Conservation (phyloP, 2,888 invertebrate species). For the Apamea sordens region DNA sequence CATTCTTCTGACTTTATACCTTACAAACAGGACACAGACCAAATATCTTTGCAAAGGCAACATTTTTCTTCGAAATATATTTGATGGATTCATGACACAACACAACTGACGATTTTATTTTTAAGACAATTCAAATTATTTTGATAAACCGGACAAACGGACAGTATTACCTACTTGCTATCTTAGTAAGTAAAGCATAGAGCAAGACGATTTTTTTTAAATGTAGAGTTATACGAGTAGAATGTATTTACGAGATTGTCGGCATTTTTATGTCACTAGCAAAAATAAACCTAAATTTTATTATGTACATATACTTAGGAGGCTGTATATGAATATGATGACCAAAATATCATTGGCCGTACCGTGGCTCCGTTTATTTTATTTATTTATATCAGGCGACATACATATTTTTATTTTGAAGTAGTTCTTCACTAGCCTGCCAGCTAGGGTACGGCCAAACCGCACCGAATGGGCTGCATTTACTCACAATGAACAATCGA, state of each 20-base stretch:
- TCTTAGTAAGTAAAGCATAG: background rate
- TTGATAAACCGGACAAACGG: no score
- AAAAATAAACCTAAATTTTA: background rate
- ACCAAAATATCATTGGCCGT: background rate
- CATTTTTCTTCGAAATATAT: no score
- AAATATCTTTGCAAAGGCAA: background rate
- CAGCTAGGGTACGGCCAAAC: background rate
- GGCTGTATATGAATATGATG: no score
- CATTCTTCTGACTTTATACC: background rate
- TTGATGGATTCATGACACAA: background rate
- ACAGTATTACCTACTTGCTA: background rate
- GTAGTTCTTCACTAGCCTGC: no score
- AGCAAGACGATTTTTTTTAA: background rate
- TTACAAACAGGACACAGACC: background rate
- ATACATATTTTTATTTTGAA: no score
- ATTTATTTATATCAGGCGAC: no score
- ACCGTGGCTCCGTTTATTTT: background rate
- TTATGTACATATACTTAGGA: background rate
- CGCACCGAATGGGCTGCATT: slow-evolving; percentile 11
- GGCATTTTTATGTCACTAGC: background rate
- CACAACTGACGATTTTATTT: background rate
- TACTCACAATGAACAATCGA: slow-evolving; percentile 44
- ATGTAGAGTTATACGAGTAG: background rate
- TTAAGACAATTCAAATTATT: background rate
- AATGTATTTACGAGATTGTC: background rate